phyloP scores from a whole-genome alignment of 2,888 invertebrate species.

The Ectemnius cavifrons region DNA sequence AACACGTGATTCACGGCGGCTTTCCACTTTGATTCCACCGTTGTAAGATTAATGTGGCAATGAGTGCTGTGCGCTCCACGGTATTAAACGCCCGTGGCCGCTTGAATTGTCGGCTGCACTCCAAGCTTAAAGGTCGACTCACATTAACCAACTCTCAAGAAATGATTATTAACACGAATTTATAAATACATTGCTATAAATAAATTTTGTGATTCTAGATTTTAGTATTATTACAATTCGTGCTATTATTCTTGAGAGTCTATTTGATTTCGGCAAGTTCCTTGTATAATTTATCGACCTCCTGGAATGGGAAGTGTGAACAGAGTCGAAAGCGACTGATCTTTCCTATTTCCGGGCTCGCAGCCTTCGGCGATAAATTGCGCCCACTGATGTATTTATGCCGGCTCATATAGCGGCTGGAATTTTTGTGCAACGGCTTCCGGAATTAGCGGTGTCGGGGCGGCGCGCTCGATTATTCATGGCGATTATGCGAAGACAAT shows the following conservation, averaged over 20 bases:
- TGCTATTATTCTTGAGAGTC: too few species aligned
- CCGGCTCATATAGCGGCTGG: not conserved
- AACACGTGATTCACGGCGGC: conserved; percentile 42
- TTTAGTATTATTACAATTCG: too few species aligned
- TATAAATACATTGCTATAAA: too few species aligned
- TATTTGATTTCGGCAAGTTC: too few species aligned
- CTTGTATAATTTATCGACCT: too few species aligned
- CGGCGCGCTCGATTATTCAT: not conserved
- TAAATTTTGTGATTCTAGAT: too few species aligned
- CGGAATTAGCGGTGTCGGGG: not conserved
- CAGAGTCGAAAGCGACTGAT: not conserved
- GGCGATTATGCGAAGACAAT: not conserved
- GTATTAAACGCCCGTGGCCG: conserved; percentile 8
- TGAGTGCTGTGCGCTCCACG: conserved; percentile 15
- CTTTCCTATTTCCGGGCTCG: not conserved
- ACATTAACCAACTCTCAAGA: too few species aligned
- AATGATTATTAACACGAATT: too few species aligned
- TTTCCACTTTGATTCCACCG: conserved; percentile 17
- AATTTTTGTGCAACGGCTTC: conserved; percentile 2
- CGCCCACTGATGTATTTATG: conserved; percentile 1
- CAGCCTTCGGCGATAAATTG: conserved; percentile 2
- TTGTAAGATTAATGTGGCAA: conserved; percentile 32
- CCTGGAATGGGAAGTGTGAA: too few species aligned
- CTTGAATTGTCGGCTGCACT: conserved; percentile 14
- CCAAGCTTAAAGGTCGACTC: too few species aligned